Conservation (phyloP, 2,113 vertebrate genomes). For the Hydrochoerus hydrochaeris region DNA sequence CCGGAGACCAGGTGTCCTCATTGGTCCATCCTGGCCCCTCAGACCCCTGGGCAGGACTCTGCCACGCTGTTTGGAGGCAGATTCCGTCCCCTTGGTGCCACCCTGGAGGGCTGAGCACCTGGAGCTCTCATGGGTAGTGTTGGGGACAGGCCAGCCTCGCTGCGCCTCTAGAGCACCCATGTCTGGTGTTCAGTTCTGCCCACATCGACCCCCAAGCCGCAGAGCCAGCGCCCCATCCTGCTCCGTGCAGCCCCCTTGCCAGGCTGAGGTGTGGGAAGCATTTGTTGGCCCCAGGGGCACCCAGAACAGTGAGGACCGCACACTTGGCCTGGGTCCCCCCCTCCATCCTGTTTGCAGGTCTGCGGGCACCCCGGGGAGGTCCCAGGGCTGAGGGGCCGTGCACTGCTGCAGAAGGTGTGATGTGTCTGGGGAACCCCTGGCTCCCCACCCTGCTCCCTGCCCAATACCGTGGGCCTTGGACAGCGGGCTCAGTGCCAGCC, state of each 20-base stretch:
- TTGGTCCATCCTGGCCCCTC: not conserved
- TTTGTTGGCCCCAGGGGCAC: too few species aligned
- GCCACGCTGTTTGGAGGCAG: not conserved
- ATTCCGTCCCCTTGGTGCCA: too few species aligned
- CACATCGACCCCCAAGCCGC: not conserved
- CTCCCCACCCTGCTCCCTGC: not conserved
- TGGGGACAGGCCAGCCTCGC: not conserved
- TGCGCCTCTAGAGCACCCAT: not conserved
- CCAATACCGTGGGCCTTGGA: not conserved
- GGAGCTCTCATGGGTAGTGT: too few species aligned
- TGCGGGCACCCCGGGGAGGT: not conserved
- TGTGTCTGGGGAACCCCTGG: not conserved
- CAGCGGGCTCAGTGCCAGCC: accelerated
- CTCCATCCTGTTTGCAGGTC: not conserved
- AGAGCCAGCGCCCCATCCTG: not conserved
- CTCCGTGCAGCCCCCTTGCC: not conserved
- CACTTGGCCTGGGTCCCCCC: not conserved
- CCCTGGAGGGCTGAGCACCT: not conserved
- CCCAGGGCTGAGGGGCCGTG: not conserved
- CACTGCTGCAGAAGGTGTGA: not conserved
- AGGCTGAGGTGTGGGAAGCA: not conserved
- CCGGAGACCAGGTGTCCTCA: not conserved
- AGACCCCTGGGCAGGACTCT: not conserved
- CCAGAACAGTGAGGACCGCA: not conserved
- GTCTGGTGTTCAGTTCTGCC: not conserved